These are phyloP conservation scores for Drosophila varians DNA, from an alignment of 1,140 invertebrate species.

Conservation along the genomic window DNA sequence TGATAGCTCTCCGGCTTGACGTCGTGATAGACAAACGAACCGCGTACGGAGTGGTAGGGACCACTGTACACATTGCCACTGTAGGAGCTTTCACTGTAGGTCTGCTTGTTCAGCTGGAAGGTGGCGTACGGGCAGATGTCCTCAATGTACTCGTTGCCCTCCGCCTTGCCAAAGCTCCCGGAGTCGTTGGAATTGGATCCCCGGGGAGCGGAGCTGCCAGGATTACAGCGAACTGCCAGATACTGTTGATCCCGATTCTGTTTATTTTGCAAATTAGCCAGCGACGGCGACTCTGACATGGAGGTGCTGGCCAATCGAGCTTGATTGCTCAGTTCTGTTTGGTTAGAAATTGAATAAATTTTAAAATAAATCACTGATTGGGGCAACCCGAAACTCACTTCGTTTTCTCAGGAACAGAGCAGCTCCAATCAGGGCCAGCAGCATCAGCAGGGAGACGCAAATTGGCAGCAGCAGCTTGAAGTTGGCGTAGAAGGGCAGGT, in stretches of 20 bases:
- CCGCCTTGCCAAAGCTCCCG: constrained; percentile 85
- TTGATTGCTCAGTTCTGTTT: constrained; percentile 69
- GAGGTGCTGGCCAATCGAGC: constrained; percentile 76
- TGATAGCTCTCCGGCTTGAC: constrained; percentile 86
- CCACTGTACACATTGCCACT: constrained; percentile 94
- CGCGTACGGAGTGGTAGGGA: constrained; percentile 92
- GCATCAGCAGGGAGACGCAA: constrained; percentile 87
- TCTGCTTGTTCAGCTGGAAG: constrained; percentile 93
- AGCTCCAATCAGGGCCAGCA: constrained; percentile 86
- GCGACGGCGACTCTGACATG: constrained; percentile 87
- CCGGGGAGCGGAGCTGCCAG: constrained; percentile 80
- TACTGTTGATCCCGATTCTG: constrained; percentile 90
- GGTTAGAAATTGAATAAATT: not conserved
- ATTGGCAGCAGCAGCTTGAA: constrained; percentile 89
- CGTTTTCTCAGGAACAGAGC: constrained; percentile 87
- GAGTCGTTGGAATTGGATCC: constrained; percentile 84
- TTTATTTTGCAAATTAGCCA: constrained; percentile 90
- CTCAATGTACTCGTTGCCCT: constrained; percentile 91
- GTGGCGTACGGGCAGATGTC: constrained; percentile 96
- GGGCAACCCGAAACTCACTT: constrained; percentile 85
- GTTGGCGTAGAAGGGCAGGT: constrained; percentile 88
- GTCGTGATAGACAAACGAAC: constrained; percentile 95
- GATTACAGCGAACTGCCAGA: constrained; percentile 85
- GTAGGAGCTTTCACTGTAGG: constrained; percentile 94
- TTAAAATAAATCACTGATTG: not conserved